phyloP scores from a whole-genome alignment of 2,888 invertebrate genomes.

The Eupithecia inturbata region DNA sequence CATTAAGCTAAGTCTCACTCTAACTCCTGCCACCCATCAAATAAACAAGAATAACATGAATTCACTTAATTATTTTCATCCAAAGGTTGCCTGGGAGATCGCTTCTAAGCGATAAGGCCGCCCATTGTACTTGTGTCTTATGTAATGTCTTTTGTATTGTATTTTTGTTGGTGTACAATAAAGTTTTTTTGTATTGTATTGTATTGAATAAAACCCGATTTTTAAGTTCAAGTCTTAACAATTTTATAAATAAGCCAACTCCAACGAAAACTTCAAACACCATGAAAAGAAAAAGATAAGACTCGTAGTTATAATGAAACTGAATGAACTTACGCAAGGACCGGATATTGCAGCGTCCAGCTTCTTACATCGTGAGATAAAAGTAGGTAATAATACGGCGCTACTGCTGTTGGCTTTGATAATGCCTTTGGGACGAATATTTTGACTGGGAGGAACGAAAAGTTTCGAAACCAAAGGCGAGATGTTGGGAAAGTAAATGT shows the following conservation, averaged over 20 bases:
- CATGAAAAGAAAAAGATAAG: conserved; percentile 64
- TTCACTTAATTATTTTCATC: too few relatives aligned
- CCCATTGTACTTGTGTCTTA: too few relatives aligned
- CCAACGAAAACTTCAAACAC: conserved; percentile 50
- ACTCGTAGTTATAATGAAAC: conserved; percentile 54
- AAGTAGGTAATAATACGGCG: conserved; percentile 47
- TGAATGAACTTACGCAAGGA: conserved; percentile 41
- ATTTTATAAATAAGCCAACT: conserved; percentile 29
- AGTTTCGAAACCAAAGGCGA: not conserved
- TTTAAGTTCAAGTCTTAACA: not conserved
- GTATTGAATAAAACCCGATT: not conserved
- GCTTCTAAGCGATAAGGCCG: too few relatives aligned
- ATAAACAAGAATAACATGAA: too few relatives aligned
- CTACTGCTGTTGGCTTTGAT: conserved; percentile 40
- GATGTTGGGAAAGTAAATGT: not conserved
- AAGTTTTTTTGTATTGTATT: too few relatives aligned
- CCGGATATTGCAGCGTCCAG: conserved; percentile 35
- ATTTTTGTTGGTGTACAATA: too few relatives aligned
- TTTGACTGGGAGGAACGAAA: conserved; percentile 18
- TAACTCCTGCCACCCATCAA: too few relatives aligned
- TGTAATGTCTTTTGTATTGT: too few relatives aligned
- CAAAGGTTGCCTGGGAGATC: too few relatives aligned
- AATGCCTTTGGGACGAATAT: conserved; percentile 40
- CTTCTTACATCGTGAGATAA: conserved; percentile 56
- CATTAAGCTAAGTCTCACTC: too few relatives aligned